Evolutionary conservation across 1,140 invertebrate genomes (phyloP), one percentile per base, ranked within the genome.

Genomic region (Antheraea mylitta): DNA sequence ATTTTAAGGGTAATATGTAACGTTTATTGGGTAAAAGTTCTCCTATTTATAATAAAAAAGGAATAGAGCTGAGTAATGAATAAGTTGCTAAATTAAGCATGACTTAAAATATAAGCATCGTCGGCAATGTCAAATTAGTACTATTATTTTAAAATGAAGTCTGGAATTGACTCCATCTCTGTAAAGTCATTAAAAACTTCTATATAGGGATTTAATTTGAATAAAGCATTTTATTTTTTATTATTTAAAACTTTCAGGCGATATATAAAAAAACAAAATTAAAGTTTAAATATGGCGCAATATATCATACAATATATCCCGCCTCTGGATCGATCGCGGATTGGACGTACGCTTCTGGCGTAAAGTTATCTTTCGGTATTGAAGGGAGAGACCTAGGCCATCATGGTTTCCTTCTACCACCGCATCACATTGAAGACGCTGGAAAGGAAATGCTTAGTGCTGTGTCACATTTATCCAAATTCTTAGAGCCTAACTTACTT

Each of bases 221-320:
- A 30, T 30, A 30, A 30, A 30, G 22, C 4, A 4, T 30, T 30
- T 30, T 30, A 30, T 30, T 30, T 30, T 2, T 30, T 2, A 30
- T 18, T 42, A 42, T 42, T 58, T 64, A 65, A 63, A 58, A 62
- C 83, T 45, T 72, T 69, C 7, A 79, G 77, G 65, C 74, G 22
- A 71, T 76, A 36, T 66, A 61, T 18, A 64, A 69, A 0, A 18
- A 13, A 42, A 70, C 53, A 8, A 64, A 67, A 18, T 58, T 60
- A 10, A 64, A 37, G 13, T 79, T 72, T 62, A 72, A 19, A 19
- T 65, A 13, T 48, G 77, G 75, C 7, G 36, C 67, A 5, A 64
- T 72, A 6, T 72, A 76, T 66, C 70, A 75, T 11, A 8, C 61
- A 16, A 59, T 79, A 18, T 79, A 79, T 37, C 72, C 72, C 38